Evolutionary conservation across 1,140 invertebrate genomes (phyloP).

Genomic region (Drosophila tropicalis): DNA sequence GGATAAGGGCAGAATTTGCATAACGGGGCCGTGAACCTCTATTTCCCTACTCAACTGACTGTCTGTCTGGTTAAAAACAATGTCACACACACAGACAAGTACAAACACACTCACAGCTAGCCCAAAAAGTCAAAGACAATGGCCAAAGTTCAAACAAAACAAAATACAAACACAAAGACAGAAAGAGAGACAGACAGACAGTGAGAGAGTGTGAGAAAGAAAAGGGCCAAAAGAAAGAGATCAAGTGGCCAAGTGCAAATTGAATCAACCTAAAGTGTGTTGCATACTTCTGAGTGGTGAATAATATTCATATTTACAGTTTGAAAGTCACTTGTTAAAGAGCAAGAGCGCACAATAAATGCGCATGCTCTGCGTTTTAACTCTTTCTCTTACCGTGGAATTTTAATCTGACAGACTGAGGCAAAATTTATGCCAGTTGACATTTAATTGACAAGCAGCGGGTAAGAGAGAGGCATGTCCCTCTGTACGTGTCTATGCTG

Average conservation of each 20-base stretch:
- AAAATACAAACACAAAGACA: conserved; percentile 33
- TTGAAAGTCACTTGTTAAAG: conserved; percentile 43
- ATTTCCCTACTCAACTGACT: conserved; percentile 22
- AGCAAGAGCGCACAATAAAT: not conserved
- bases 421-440: conserved; percentile 76
- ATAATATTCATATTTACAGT: conserved; percentile 43
- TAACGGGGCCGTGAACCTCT: conserved; percentile 69
- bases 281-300: conserved; percentile 48
- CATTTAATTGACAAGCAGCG: conserved; percentile 75
- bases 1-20: conserved; percentile 52
- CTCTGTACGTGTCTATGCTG: conserved; percentile 1
- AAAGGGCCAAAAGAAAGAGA: not conserved
- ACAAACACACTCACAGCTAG: conserved; percentile 22
- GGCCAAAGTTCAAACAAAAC: conserved; percentile 53
- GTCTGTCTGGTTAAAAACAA: conserved; percentile 37
- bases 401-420: conserved; percentile 65
- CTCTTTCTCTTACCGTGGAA: conserved; percentile 41
- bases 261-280: conserved; percentile 27
- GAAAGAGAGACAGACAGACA: not conserved
- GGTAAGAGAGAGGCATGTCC: conserved; percentile 37
- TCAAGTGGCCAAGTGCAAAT: conserved; percentile 22
- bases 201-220: not conserved
- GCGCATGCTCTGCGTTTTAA: conserved; percentile 37
- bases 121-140: conserved; percentile 47
- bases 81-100: conserved; percentile 44